Conservation (phyloP, 2,888 invertebrate genomes). For the Caenorhabditis sinica region DNA sequence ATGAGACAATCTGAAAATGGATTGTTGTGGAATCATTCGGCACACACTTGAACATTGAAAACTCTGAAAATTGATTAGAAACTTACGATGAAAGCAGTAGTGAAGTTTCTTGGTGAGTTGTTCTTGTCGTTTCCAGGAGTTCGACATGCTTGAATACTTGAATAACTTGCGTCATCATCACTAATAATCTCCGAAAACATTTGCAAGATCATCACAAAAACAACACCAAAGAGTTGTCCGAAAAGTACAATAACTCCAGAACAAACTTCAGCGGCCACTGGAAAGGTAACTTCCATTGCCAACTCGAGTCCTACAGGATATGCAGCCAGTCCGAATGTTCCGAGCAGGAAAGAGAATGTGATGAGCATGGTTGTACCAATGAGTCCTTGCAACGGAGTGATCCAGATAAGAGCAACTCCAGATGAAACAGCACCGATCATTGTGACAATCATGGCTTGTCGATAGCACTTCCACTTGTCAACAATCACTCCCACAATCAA, state of each 20-base stretch:
- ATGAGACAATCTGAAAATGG: slow-evolving; percentile 20
- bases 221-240: slow-evolving; percentile 28
- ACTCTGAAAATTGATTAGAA: neutral
- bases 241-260: slow-evolving; percentile 44
- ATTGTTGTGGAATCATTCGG: no score
- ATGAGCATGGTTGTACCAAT: neutral
- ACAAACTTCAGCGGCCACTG: slow-evolving; percentile 12
- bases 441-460: neutral
- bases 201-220: slow-evolving; percentile 22
- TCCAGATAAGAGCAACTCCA: slow-evolving; percentile 29
- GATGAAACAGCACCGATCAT: slow-evolving; percentile 8
- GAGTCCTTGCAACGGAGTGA: neutral
- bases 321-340: slow-evolving; percentile 40
- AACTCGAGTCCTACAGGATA: slow-evolving; percentile 53
- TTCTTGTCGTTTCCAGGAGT: neutral
- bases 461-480: neutral
- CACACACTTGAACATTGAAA: no score
- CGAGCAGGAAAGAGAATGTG: slow-evolving; percentile 10
- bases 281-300: slow-evolving; percentile 42
- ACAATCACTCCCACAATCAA: slow-evolving; percentile 3
- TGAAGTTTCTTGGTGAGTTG: slow-evolving; percentile 37
- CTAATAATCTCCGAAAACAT: neutral
- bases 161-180: neutral
- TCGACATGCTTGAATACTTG: slow-evolving; percentile 10
- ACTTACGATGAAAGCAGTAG: slow-evolving; percentile 20